Base-by-base conservation (phyloP, 2,797 vertebrate species). In the Chelon auratus region DNA sequence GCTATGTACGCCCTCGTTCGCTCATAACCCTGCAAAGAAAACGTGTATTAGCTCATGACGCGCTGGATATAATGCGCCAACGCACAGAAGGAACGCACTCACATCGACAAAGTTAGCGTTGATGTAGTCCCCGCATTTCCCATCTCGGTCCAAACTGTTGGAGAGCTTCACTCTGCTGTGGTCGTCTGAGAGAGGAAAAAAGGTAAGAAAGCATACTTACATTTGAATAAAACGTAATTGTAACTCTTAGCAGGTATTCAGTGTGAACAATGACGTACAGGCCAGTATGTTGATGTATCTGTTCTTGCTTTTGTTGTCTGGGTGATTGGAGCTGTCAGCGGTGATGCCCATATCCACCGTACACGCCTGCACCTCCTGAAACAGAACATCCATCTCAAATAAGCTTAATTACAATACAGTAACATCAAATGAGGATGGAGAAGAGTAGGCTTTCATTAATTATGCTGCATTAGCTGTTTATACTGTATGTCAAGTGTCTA, bases 51-150 rank as follows among this genome's bases (percentile, higher is more conserved):
- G 45, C 45, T 48, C 45, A 18, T 0, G 0, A 26, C 33, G 8
- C 40, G 18, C 37, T 17, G 9, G 1, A 18, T 9, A 7, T 10
- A 2, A 57, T 1, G 33, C 0, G 30, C 36, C 43, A n/a, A 6
- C 3, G 36, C 11, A 14, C 5, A 18, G 39, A 52, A 7, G 3
- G n/a, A 45, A 11, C 22, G 20, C 6, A 92, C 97, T 96, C 90
- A 98, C 98, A 66, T 99, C 98, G 0, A 99, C 96, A 17, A 96
- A 99, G 93, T 98, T 99, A 20, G 98, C 98, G 73, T 99, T 99
- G 85, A 99, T 98, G 82, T 99, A 99, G 92, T 98, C 97, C 17
- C 96, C 97, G 55, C 94, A 90, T 81, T 93, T 96, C 56, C 95
- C 96, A 26, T 98, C 96, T 89, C 95, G 94, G 81, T 97, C 97